Conservation (phyloP, 2,797 vertebrate genomes). For the Gallinago nigripennis region DNA sequence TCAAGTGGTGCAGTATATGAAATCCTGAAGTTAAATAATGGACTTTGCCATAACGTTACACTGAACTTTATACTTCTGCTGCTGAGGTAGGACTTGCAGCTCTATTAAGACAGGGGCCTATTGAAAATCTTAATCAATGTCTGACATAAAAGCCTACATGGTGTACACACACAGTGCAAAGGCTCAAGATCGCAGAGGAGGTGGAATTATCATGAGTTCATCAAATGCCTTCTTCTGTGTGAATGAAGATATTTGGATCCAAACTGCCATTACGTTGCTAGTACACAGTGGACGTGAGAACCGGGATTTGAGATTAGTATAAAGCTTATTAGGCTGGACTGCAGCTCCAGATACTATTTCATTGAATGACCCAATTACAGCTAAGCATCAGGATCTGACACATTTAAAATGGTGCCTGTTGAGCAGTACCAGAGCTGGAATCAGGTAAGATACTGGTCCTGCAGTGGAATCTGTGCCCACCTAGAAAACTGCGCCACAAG, state of each 20-base stretch:
- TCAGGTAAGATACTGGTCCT: background rate
- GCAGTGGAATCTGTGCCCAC: background rate
- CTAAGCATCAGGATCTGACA: background rate
- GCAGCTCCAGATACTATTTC: background rate
- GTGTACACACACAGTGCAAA: background rate
- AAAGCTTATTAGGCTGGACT: background rate
- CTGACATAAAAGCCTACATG: background rate
- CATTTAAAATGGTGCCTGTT: background rate
- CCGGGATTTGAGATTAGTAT: background rate
- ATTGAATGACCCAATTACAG: background rate
- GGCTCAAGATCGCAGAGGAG: background rate
- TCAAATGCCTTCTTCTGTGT: background rate
- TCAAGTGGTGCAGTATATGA: constrained; percentile 15
- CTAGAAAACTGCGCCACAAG: background rate
- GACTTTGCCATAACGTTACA: background rate
- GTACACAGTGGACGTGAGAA: background rate
- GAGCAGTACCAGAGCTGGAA: background rate
- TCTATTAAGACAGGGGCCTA: background rate
- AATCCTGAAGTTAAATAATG: constrained; percentile 46
- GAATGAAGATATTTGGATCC: background rate
- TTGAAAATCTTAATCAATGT: background rate
- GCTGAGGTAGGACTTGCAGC: background rate
- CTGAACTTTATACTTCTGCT: constrained; percentile 16
- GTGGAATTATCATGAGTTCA: background rate
- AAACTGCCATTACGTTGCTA: background rate